Conservation (phyloP, 1,140 invertebrate genomes). For the Neocloeon triangulifer region DNA sequence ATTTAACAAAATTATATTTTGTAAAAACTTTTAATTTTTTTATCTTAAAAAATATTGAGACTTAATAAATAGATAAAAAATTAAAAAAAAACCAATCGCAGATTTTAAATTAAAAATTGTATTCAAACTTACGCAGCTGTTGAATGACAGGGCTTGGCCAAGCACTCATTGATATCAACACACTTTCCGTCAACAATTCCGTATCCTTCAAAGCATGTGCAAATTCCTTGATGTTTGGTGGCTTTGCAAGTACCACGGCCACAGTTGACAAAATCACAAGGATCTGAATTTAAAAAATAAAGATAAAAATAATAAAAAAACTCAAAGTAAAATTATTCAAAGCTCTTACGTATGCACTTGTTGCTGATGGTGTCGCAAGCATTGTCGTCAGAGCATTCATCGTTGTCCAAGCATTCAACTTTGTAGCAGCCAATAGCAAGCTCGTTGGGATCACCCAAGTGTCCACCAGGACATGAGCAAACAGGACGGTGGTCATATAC, state of each 20-base stretch:
- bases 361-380: constrained; percentile 47
- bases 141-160: constrained; percentile 45
- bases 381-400: constrained; percentile 49
- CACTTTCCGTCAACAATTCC: constrained; percentile 39
- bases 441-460: constrained; percentile 55
- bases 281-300: constrained; percentile 26
- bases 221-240: constrained; percentile 40
- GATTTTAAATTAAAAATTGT: not conserved
- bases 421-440: constrained; percentile 49
- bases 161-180: constrained; percentile 62
- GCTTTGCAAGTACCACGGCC: constrained; percentile 48
- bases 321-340: not conserved
- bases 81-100: not conserved
- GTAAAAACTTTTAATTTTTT: constrained; percentile 1
- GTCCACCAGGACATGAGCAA: constrained; percentile 52
- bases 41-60: too few relatives aligned
- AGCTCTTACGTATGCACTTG: constrained; percentile 49
- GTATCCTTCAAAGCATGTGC: constrained; percentile 53
- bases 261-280: constrained; percentile 48
- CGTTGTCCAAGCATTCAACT: constrained; percentile 55
- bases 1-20: not conserved
- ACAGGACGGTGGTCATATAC: constrained; percentile 40
- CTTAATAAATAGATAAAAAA: not conserved
- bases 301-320: constrained; percentile 1
- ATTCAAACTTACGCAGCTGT: constrained; percentile 31